Base-by-base conservation (phyloP, 1,140 invertebrate species). In the Penaeus indicus region DNA sequence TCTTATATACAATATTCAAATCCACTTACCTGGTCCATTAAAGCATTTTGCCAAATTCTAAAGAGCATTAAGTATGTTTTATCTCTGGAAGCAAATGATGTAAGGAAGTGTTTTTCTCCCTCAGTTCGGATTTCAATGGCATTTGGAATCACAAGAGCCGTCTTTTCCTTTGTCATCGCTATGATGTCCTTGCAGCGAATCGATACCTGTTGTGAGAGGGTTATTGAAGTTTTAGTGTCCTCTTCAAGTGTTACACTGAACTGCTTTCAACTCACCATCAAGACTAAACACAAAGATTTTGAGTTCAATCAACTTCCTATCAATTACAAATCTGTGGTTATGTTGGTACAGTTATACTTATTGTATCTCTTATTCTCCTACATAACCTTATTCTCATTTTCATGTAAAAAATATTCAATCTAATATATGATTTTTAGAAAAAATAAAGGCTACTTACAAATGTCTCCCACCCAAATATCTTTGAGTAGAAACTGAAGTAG, bases 11-110 rank as follows among this genome's bases (percentile, higher is more conserved):
- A 1, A 78, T 19, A 78, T n/a, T 62, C 16, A 42, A 38, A 64
- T 5, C 38, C 61, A 89, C 90, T 91, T 94, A 96, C 96, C 94
- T 98, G 95, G 92, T 97, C 97, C 94, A 98, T 95, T 64, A 99
- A 94, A 90, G 97, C 97, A 94, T 98, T 98, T 94, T 99, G 97
- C 98, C 98, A 99, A 90, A 98, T 95, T 91, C 97, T 94, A 94
- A 98, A 98, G 91, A 99, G 94, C 96, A 98, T 98, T 91, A 98
- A 94, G 94, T 97, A 98, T 3, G 97, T 96, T 93, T 98, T 98
- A 93, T 99, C 98, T 72, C 98, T 93, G 32, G 97, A 95, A 32
- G 96, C 96, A 93, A 99, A 98, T 47, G 97, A 98, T 22, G 98
- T 97, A 90, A 99, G 96, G 93, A 99, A 99, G 93, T 96, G 96